Percentiles rank a stretch among this genome's conserved stretches.
phyloP scores from a whole-genome alignment of 2,888 invertebrate species.

The Thera britannica region DNA sequence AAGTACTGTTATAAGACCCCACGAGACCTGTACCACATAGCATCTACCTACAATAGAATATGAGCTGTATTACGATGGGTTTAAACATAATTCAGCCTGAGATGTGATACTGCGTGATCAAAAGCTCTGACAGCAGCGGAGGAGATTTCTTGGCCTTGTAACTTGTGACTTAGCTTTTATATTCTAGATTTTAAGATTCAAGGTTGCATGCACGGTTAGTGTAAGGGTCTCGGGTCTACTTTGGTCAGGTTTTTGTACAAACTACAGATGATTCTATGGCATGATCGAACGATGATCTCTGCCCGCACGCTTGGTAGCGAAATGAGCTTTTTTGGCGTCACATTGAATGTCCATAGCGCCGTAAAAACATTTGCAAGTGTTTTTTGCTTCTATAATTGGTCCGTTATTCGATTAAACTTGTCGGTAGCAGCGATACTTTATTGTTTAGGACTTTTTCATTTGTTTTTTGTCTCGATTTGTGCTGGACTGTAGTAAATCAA shows the following conservation, averaged over 20 bases:
- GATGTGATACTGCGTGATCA: neutral
- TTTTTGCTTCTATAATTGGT: conserved; percentile 37
- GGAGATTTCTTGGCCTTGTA: conserved; percentile 3
- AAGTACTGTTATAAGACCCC: conserved; percentile 84
- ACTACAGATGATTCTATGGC: conserved; percentile 13
- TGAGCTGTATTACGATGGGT: neutral
- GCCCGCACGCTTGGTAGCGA: conserved; percentile 78
- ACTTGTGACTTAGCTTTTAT: conserved; percentile 3
- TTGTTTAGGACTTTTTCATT: conserved; percentile 15
- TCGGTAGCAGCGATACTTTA: conserved; percentile 18
- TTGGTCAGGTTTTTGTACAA: neutral
- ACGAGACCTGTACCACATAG: conserved; percentile 35
- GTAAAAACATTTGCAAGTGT: conserved; percentile 41
- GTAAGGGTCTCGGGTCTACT: neutral
- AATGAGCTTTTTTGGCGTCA: conserved; percentile 75
- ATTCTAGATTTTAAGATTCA: neutral
- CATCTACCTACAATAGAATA: neutral
- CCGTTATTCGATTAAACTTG: conserved; percentile 37
- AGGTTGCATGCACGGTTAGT: neutral
- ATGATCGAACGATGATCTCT: conserved; percentile 74
- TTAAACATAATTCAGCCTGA: conserved; percentile 4
- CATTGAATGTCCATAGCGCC: conserved; percentile 53
- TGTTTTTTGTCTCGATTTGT: neutral
- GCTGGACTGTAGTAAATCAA: neutral
- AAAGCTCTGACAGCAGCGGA: neutral